phyloP scores from a whole-genome alignment of 2,113 vertebrate species.

The Alethe diademata region DNA sequence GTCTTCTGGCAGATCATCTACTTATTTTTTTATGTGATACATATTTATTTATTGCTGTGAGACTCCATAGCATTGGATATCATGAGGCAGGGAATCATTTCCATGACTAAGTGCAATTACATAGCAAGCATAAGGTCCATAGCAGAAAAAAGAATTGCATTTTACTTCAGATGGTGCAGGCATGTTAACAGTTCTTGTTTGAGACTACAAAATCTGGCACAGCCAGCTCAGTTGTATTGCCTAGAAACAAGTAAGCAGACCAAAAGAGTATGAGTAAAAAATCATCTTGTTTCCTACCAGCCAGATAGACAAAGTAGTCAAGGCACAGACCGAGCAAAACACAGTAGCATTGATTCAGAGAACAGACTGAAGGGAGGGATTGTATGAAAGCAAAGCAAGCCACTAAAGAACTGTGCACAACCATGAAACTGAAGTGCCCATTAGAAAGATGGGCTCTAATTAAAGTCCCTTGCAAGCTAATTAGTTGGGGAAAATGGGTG shows the following conservation, averaged over 20 bases:
- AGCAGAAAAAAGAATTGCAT: background rate
- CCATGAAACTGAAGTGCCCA: background rate
- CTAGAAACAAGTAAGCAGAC: background rate
- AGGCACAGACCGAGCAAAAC: background rate
- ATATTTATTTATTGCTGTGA: background rate
- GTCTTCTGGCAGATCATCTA: background rate
- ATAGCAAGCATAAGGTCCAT: background rate
- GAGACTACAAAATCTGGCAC: background rate
- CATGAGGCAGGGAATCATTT: background rate
- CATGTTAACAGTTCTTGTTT: background rate
- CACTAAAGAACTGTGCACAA: background rate
- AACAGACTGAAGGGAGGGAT: background rate
- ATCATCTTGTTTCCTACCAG: background rate
- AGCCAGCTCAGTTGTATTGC: background rate
- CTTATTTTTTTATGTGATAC: background rate
- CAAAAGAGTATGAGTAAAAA: background rate
- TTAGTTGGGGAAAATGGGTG: background rate
- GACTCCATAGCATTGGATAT: background rate
- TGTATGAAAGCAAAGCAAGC: background rate
- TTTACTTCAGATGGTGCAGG: background rate
- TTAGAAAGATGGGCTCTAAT: background rate
- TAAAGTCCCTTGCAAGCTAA: constrained; percentile 7
- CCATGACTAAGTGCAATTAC: background rate
- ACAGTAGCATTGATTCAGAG: background rate
- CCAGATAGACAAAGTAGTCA: background rate